A percentile compares a stretch with the other conserved stretches of the same genome.
These are phyloP conservation scores for Chrysogorgia sp. DNA, from an alignment of 92 coral and sea anemone species.

Conservation along the genomic window DNA sequence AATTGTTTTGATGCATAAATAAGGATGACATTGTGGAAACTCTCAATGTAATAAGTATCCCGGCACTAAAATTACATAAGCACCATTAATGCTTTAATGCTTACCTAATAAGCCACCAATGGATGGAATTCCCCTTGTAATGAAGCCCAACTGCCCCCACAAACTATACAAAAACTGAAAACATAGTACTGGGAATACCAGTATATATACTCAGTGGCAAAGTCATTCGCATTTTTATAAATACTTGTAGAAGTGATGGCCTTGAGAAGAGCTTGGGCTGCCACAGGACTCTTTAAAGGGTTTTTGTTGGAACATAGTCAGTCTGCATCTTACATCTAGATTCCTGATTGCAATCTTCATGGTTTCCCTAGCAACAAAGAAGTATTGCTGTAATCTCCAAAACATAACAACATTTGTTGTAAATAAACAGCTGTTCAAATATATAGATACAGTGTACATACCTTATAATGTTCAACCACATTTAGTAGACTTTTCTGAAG, in stretches of 20 bases:
- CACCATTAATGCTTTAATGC: no score
- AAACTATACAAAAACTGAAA: no score
- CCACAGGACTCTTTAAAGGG: no score
- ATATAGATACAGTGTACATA: background rate
- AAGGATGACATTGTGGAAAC: no score
- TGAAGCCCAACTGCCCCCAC: no score
- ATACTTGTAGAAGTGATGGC: background rate
- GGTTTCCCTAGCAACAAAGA: conserved; percentile 27
- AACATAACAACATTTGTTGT: background rate
- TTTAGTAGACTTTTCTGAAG: conserved; percentile 22
- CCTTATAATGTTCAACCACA: conserved; percentile 41
- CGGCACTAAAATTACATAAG: no score
- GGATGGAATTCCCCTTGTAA: no score
- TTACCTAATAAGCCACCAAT: no score
- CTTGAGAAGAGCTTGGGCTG: background rate
- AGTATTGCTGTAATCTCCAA: background rate
- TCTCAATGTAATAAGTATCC: no score
- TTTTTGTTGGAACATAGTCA: no score
- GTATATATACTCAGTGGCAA: background rate
- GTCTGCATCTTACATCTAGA: conserved; percentile 25
- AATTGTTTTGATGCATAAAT: no score
- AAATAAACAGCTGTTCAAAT: background rate
- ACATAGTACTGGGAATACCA: no score
- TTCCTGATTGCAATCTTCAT: conserved; percentile 24
- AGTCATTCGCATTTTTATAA: conserved; percentile 28